Evolutionary conservation across 1,140 invertebrate genomes (phyloP), one percentile per base, ranked within the genome.

Genomic region (Zaprionus taronus): DNA sequence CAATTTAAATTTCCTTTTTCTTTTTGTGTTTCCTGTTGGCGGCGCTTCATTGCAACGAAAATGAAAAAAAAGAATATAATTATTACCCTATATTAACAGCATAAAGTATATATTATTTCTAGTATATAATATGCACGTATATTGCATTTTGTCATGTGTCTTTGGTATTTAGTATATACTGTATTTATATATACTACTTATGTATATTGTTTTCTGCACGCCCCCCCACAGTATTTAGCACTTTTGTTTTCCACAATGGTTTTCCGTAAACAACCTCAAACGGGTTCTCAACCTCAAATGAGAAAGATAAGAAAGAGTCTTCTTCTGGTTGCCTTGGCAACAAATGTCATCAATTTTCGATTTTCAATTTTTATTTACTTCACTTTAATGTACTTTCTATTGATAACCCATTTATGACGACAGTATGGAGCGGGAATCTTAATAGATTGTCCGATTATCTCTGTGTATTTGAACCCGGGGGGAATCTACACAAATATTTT

Each of bases 321-420:
- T 31, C 28, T 3, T 17, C 4, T 22, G 34, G 17, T 22, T 60
- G n/a, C 36, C 38, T 24, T 58, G 63, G 67, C 53, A 75, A 75
- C 66, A 38, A 57, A 38, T 55, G 47, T 14, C 66, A 49, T 49
- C 7, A 65, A 28, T 60, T 51, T 63, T 69, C 47, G 44, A 38
- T 60, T 51, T 63, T 69, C 47, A 44, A 85, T 84, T 71, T 65
- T 65, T 44, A 66, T 76, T 81, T 82, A 60, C 36, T 53, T 12
- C 22, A 55, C 51, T 49, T 64, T 41, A 22, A 34, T 34, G 3
- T 51, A 15, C 36, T 69, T 49, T 49, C 17, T 17, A 77, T 77
- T 72, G 84, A 87, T 84, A 90, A 90, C 77, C 78, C 69, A 67
- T 80, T 75, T 17, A 56, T 77, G 83, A 89, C 84, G 83, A 83